A percentile compares a stretch with the other conserved stretches of the same genome.
phyloP scores from a whole-genome alignment of 2,888 invertebrate genomes.

The Eucera pruinosa region DNA sequence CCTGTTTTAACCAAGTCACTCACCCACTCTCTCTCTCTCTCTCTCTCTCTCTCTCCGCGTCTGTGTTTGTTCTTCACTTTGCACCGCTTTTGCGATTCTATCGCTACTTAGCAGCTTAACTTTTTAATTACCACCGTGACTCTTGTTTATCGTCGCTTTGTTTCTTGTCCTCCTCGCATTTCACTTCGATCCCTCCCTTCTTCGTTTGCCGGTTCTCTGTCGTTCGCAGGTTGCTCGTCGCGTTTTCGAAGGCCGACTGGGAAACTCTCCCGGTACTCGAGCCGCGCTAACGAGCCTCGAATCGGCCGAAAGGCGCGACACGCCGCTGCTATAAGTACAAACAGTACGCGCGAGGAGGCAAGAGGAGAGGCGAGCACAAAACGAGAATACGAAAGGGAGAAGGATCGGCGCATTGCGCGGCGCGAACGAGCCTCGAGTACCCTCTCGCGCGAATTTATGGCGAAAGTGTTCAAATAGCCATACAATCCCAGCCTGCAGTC shows the following conservation, averaged over 20 bases:
- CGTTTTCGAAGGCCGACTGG: slow-evolving; percentile 34
- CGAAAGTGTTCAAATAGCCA: slow-evolving; percentile 71
- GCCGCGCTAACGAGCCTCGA: slow-evolving; percentile 73
- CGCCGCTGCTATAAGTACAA: slow-evolving; percentile 19
- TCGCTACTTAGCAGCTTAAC: slow-evolving; percentile 40
- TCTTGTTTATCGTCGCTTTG: slow-evolving; percentile 80
- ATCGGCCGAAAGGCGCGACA: slow-evolving; percentile 63
- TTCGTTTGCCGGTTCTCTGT: not conserved
- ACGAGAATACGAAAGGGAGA: slow-evolving; percentile 43
- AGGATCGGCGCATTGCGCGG: slow-evolving; percentile 52
- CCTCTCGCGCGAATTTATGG: slow-evolving; percentile 73
- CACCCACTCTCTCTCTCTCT: slow-evolving; percentile 7
- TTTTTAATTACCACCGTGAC: slow-evolving; percentile 78
- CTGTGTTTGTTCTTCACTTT: slow-evolving; percentile 55
- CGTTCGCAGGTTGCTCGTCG: not conserved
- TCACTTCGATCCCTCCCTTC: slow-evolving; percentile 46
- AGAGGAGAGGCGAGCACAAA: slow-evolving; percentile 22
- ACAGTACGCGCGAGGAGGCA: slow-evolving; percentile 21
- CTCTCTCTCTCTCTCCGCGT: slow-evolving; percentile 16
- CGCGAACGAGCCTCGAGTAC: slow-evolving; percentile 68
- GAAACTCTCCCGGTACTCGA: slow-evolving; percentile 28
- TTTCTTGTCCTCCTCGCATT: slow-evolving; percentile 46
- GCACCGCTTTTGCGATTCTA: slow-evolving; percentile 65
- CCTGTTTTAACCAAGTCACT: slow-evolving; percentile 13
- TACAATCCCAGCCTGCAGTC: slow-evolving; percentile 56